These are phyloP conservation scores for Chionomys nivalis DNA, from an alignment of 2,113 vertebrate genomes.

Conservation along the genomic window DNA sequence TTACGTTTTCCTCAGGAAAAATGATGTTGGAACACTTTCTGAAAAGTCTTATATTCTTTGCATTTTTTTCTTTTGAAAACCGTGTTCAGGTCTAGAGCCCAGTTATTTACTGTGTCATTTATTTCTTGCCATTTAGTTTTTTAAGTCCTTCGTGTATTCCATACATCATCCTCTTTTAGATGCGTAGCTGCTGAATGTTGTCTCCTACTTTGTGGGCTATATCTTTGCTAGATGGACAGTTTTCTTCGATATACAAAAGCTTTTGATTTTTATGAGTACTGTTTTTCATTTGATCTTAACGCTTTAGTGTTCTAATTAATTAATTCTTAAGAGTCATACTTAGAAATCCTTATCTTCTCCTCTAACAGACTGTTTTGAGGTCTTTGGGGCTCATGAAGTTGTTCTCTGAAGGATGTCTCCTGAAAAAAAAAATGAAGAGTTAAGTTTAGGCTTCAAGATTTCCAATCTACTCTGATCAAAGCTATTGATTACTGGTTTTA, in stretches of 20 bases:
- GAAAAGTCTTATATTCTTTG: background rate
- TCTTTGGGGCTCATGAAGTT: background rate
- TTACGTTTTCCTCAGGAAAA: background rate
- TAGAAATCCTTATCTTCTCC: background rate
- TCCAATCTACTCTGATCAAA: background rate
- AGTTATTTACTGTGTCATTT: background rate
- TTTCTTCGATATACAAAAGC: background rate
- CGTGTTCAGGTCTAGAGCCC: background rate
- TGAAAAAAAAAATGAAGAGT: background rate
- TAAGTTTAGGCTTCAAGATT: background rate
- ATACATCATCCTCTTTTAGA: background rate
- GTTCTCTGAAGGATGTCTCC: background rate
- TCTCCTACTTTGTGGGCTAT: background rate
- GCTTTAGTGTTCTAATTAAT: background rate
- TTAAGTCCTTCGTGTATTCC: background rate
- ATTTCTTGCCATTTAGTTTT: background rate
- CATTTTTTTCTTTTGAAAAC: background rate
- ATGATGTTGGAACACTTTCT: background rate
- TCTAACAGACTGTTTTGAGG: background rate
- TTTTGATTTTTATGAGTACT: background rate
- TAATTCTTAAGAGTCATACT: background rate
- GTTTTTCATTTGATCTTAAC: background rate
- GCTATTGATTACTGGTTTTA: background rate
- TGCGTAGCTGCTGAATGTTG: background rate
- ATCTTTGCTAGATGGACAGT: background rate